These are phyloP conservation scores for Chaetodon trifasciatus DNA, from an alignment of 2,797 vertebrate species.

Conservation along the genomic window DNA sequence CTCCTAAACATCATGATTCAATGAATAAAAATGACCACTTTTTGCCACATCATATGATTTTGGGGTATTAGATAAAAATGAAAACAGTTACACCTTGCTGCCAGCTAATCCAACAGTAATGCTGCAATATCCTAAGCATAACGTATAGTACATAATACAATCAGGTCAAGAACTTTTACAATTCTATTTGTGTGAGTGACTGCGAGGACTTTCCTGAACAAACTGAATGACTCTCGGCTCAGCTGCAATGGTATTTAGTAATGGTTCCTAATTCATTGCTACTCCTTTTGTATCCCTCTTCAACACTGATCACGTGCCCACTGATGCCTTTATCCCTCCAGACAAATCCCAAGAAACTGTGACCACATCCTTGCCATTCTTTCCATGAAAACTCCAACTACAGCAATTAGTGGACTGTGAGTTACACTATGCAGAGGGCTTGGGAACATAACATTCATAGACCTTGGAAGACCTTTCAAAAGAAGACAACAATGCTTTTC, in stretches of 20 bases:
- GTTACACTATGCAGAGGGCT: conserved; percentile 65
- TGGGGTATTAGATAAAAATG: not conserved
- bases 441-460: conserved; percentile 73
- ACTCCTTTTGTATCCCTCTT: conserved; percentile 52
- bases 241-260: conserved; percentile 46
- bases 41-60: not conserved
- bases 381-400: conserved; percentile 56
- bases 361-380: conserved; percentile 70
- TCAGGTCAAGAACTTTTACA: conserved; percentile 14
- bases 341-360: conserved; percentile 64
- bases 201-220: conserved; percentile 22
- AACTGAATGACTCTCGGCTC: conserved; percentile 39
- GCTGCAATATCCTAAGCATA: not conserved
- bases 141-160: not conserved
- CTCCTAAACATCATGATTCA: not conserved
- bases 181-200: not conserved
- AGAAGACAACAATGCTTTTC: conserved; percentile 70
- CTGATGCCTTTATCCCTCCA: conserved; percentile 60
- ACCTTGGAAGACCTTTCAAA: conserved; percentile 72
- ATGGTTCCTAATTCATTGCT: conserved; percentile 49
- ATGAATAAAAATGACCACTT: not conserved
- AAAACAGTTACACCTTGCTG: not conserved
- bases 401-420: conserved; percentile 74
- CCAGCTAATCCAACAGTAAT: no score
- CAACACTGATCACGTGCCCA: conserved; percentile 61